Base-by-base conservation (phyloP, 2,113 vertebrate species). In the Menura novaehollandiae region DNA sequence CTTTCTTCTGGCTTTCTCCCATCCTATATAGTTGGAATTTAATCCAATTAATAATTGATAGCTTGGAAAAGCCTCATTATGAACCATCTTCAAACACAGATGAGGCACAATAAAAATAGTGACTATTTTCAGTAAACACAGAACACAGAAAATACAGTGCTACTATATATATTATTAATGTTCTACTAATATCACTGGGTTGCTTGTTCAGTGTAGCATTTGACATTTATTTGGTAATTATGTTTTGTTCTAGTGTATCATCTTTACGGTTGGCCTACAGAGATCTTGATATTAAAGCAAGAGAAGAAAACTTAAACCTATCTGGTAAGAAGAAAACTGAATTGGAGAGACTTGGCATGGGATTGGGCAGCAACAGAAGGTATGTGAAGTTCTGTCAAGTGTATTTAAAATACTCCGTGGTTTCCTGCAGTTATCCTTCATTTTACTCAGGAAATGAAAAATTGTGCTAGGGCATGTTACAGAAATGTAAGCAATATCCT, bases 331-430 rank as follows among this genome's bases (percentile, higher is more conserved):
- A 98, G 94, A 98, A 98, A 85, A 96, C 95, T 10, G 99, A 99
- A 32, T 97, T 98, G 1, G 99, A 99, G 81, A 97, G 99, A 33
- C 98, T 99, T 47, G 99, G 99, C 93, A 99, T 99, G 98, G 99
- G 99, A 6, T 87, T 99, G 27, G 98, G 98, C 35, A 98, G 78
- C 32, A 98, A 84, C 90, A 97, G 98, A 62, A 98, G 98, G 98
- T 98, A 79, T 2, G 95, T 71, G 72, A 27, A 28, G 2, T 49
- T 46, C 18, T 41, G 11, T 44, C 41, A 83, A 35, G 23, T 85
- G 9, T 52, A 3, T 76, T 85, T 86, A 39, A 91, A 77, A 35
- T 39, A 9, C 18, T 74, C 9, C 49, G 3, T 75, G 37, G 13
- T 55, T 79, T 77, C 75, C 24, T 74, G 55, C 27, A 81, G 24